Evolutionary conservation across 1,140 invertebrate species (phyloP).

Genomic region (Zeugodacus cucurbitae): DNA sequence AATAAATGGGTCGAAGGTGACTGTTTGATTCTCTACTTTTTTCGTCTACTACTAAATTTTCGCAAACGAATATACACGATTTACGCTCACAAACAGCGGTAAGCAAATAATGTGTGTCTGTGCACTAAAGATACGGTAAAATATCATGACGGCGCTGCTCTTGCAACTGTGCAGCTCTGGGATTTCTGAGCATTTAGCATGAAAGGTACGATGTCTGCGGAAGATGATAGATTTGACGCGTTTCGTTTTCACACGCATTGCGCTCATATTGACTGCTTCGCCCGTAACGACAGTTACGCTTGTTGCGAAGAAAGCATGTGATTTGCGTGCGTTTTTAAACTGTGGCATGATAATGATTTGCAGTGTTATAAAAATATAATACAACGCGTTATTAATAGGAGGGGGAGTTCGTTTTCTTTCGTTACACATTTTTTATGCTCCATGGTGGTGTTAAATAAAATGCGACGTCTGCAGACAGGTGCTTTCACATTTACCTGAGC

Average conservation of each 20-base stretch:
- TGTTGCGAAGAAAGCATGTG: not conserved
- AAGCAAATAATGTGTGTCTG: not conserved
- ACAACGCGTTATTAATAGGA: not conserved
- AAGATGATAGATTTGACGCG: not conserved
- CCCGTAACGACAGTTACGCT: not conserved
- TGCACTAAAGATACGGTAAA: not conserved
- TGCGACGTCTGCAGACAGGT: not conserved
- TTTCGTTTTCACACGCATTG: not conserved
- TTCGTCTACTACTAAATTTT: no score
- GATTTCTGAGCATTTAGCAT: not conserved
- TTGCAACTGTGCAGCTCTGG: not conserved
- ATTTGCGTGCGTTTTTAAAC: not conserved
- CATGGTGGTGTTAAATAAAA: not conserved
- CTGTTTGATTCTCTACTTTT: not conserved
- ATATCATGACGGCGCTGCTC: not conserved
- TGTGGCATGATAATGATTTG: not conserved
- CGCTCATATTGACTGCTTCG: not conserved
- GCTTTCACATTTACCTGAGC: not conserved
- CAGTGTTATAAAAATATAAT: not conserved
- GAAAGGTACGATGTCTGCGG: not conserved
- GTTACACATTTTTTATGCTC: not conserved
- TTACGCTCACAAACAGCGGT: not conserved
- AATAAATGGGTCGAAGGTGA: not conserved
- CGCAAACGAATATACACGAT: no score
- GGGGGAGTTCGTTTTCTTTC: not conserved